A percentile compares a stretch with the other conserved stretches of the same genome.
phyloP scores from a whole-genome alignment of 2,797 vertebrate genomes.

The Onychomys arenicola region DNA sequence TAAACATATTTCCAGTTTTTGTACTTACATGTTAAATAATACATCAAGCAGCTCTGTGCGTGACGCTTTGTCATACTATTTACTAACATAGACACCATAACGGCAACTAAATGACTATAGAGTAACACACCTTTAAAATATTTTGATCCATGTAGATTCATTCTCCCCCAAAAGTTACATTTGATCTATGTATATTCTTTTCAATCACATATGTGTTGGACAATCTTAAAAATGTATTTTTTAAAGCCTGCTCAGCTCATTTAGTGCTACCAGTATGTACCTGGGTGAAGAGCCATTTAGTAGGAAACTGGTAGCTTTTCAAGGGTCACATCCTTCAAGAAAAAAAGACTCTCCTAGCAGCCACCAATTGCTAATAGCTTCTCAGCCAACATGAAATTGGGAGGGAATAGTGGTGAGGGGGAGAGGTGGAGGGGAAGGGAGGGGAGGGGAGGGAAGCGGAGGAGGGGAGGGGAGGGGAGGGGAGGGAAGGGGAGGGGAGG shows the following conservation, averaged over 20 bases:
- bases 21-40: background rate
- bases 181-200: background rate
- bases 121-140: background rate
- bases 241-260: background rate
- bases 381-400: background rate
- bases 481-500: too few relatives aligned
- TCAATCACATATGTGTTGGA: background rate
- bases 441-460: background rate
- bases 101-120: background rate
- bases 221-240: background rate
- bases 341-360: too few relatives aligned
- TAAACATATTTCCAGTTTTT: background rate
- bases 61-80: constrained; percentile 1
- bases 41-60: background rate
- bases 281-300: background rate
- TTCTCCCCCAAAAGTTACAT: background rate
- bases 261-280: background rate
- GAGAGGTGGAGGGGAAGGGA: too few relatives aligned
- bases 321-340: background rate
- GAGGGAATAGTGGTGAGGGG: background rate
- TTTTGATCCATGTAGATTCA: background rate
- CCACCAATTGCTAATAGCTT: background rate
- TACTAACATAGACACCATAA: background rate
- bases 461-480: too few relatives aligned
- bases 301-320: background rate